These are phyloP conservation scores for Polyodon spathula DNA, from an alignment of 2,113 vertebrate species.

Conservation along the genomic window DNA sequence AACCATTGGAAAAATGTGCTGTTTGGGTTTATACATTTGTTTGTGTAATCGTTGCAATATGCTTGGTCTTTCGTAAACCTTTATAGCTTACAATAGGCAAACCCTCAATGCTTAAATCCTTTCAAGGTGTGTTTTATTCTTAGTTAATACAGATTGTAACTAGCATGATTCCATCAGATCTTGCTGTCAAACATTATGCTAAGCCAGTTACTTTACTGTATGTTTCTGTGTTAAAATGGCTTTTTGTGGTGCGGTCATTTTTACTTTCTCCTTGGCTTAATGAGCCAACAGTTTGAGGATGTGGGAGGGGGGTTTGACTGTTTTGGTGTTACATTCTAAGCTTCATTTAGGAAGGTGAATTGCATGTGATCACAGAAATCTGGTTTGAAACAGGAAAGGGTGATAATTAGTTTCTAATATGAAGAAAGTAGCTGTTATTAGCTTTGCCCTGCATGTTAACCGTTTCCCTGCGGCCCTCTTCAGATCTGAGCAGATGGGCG, in stretches of 20 bases:
- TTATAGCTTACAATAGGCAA: slow-evolving; percentile 18
- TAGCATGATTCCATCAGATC: too few relatives aligned
- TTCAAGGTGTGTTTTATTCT: too few relatives aligned
- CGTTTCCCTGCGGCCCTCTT: slow-evolving; percentile 38
- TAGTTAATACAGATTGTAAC: too few relatives aligned
- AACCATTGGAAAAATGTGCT: too few relatives aligned
- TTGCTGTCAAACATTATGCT: too few relatives aligned
- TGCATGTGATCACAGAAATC: slow-evolving; percentile 37
- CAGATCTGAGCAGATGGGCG: slow-evolving; percentile 51
- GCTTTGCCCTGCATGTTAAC: slow-evolving; percentile 34
- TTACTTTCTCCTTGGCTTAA: neutral
- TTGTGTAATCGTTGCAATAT: too few relatives aligned
- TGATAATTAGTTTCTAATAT: slow-evolving; percentile 45
- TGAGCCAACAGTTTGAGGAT: too few relatives aligned
- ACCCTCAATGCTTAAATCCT: too few relatives aligned
- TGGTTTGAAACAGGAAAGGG: slow-evolving; percentile 40
- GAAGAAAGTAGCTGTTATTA: slow-evolving; percentile 42
- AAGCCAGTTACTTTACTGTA: too few relatives aligned
- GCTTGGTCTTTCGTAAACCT: slow-evolving; percentile 30
- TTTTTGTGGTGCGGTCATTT: too few relatives aligned
- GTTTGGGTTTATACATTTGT: too few relatives aligned
- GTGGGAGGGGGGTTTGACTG: slow-evolving; percentile 3
- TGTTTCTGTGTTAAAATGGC: too few relatives aligned
- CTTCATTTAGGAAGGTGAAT: slow-evolving; percentile 32
- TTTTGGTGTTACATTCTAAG: slow-evolving; percentile 38